Evolutionary conservation across 2,797 vertebrate genomes (phyloP).

Genomic region (Melanotaenia pygmaea): DNA sequence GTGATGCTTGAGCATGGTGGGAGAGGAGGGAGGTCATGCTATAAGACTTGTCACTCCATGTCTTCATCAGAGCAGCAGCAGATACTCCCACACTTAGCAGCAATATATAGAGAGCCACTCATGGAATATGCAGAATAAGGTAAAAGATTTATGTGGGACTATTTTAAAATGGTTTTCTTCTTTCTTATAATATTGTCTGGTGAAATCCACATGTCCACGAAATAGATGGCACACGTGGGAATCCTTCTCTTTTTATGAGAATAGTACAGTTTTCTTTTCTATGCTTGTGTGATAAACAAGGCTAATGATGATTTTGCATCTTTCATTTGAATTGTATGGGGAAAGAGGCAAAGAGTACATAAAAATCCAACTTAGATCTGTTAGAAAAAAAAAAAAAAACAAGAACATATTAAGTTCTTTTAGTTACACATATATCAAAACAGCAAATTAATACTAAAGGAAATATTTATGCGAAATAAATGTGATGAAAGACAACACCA

Average conservation of each 20-base stretch:
- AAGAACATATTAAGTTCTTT: no score
- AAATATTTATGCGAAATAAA: no score
- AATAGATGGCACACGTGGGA: not conserved
- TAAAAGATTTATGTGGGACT: not conserved
- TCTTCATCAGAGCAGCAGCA: slow-evolving; percentile 62
- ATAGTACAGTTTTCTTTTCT: not conserved
- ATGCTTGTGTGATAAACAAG: not conserved
- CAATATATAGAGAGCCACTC: slow-evolving; percentile 26
- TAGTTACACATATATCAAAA: no score
- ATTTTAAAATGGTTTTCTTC: not conserved
- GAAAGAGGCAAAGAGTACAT: no score
- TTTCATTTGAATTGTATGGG: not conserved
- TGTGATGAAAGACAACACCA: no score
- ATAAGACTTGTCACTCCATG: slow-evolving; percentile 70
- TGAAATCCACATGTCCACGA: slow-evolving; percentile 1
- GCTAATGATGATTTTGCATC: not conserved
- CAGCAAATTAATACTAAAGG: no score
- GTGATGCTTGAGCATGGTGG: slow-evolving; percentile 57
- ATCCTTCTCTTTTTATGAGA: no score
- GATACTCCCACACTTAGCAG: slow-evolving; percentile 51
- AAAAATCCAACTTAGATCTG: no score
- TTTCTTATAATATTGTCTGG: not conserved
- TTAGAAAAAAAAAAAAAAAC: no score
- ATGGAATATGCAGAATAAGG: not conserved
- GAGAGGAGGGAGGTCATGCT: slow-evolving; percentile 65